These are phyloP conservation scores for Mellivora capensis DNA, from an alignment of 2,113 vertebrate genomes.

Conservation along the genomic window DNA sequence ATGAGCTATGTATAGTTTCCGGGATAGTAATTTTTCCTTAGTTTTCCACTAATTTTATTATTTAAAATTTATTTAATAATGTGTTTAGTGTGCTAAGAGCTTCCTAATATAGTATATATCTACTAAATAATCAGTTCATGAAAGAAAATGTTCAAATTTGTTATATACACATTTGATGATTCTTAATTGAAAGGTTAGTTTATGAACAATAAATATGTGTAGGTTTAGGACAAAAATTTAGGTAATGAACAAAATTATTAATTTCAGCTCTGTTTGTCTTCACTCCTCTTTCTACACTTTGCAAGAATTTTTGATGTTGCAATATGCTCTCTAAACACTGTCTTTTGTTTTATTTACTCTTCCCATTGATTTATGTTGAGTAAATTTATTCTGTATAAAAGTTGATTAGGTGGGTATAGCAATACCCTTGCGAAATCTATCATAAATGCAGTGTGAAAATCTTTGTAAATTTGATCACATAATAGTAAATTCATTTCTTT, in stretches of 20 bases:
- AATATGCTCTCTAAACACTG: neutral
- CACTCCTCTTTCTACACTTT: neutral
- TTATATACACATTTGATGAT: neutral
- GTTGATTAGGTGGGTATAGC: neutral
- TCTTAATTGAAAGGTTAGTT: neutral
- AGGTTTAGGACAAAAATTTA: constrained; percentile 42
- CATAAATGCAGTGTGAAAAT: constrained; percentile 2
- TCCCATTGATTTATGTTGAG: neutral
- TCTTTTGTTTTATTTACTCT: neutral
- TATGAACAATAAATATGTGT: neutral
- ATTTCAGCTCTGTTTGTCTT: constrained; percentile 24
- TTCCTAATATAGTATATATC: neutral
- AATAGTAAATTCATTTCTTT: neutral
- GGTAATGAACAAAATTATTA: constrained; percentile 26
- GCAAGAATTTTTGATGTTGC: neutral
- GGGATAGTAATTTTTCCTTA: neutral
- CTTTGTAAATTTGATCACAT: constrained; percentile 45
- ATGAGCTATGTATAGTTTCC: neutral
- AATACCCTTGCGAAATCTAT: neutral
- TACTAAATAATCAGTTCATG: neutral
- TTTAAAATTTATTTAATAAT: constrained; percentile 43
- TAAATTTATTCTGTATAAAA: neutral
- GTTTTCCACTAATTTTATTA: constrained; percentile 10
- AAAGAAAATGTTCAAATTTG: neutral
- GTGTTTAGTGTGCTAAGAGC: neutral